These are phyloP conservation scores for Myotis yumanensis DNA, from an alignment of 2,113 vertebrate species.

Conservation along the genomic window DNA sequence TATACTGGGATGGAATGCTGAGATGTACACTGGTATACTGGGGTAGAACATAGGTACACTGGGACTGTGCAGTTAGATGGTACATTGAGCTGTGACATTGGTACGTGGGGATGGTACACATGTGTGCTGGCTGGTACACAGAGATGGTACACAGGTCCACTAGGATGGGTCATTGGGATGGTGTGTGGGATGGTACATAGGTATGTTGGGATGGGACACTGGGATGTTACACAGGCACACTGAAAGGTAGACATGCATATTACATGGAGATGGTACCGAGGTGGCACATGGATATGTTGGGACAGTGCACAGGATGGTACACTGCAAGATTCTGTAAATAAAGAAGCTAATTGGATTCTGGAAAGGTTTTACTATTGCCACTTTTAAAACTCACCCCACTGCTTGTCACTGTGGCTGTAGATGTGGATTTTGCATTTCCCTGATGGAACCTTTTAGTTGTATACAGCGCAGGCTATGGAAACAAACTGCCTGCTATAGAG, in stretches of 20 bases:
- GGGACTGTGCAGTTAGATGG: too few species aligned
- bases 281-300: background rate
- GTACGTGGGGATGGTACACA: background rate
- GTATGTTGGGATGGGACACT: background rate
- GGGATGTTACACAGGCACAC: background rate
- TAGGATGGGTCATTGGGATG: background rate
- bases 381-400: fast-evolving
- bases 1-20: background rate
- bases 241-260: background rate
- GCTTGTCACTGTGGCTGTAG: fast-evolving
- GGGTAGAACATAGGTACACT: background rate
- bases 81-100: background rate
- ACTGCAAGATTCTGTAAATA: too few species aligned
- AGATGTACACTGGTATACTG: background rate
- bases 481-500: background rate
- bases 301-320: background rate
- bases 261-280: background rate
- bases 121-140: background rate
- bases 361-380: background rate
- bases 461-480: fast-evolving
- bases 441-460: background rate
- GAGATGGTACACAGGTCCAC: too few species aligned
- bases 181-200: background rate
- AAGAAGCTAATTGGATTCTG: background rate
- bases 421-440: background rate